Evolutionary conservation across 2,113 vertebrate species (phyloP).

Genomic region (Corapipo altera): DNA sequence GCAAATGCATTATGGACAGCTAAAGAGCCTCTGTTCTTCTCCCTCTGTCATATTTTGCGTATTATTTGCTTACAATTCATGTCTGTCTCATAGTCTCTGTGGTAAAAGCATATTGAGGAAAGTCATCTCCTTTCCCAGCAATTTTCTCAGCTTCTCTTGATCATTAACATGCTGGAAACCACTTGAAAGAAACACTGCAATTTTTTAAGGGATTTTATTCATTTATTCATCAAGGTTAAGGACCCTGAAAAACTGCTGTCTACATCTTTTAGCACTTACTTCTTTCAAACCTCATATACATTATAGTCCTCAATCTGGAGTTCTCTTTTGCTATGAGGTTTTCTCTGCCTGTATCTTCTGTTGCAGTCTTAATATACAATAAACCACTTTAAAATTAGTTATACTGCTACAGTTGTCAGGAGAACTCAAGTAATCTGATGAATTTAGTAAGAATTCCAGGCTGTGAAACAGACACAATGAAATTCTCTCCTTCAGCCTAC

Average conservation of each 20-base stretch:
- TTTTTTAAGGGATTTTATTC: constrained; percentile 71
- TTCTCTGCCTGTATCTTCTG: constrained; percentile 48
- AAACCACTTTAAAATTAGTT: constrained; percentile 57
- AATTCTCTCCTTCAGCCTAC: constrained; percentile 37
- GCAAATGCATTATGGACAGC: constrained; percentile 19
- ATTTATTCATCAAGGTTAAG: constrained; percentile 78
- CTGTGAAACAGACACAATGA: constrained; percentile 46
- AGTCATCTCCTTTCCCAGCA: constrained; percentile 55
- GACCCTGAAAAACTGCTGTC: constrained; percentile 72
- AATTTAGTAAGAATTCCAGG: constrained; percentile 41
- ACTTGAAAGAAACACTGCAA: constrained; percentile 68
- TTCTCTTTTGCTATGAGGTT: constrained; percentile 33
- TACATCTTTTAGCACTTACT: constrained; percentile 68
- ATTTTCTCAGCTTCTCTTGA: constrained; percentile 66
- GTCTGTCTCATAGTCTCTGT: constrained; percentile 32
- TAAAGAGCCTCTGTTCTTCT: constrained; percentile 18
- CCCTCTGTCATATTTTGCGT: constrained; percentile 23
- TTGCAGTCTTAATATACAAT: constrained; percentile 54
- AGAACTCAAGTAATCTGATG: constrained; percentile 49
- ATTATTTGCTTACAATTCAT: constrained; percentile 55
- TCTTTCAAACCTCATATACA: constrained; percentile 66
- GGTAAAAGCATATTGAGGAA: constrained; percentile 47
- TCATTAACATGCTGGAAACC: constrained; percentile 72
- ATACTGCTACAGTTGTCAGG: constrained; percentile 56
- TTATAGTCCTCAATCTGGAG: constrained; percentile 49